phyloP scores from a whole-genome alignment of 2,888 invertebrate genomes.

The Trichogramma dendrolimi region DNA sequence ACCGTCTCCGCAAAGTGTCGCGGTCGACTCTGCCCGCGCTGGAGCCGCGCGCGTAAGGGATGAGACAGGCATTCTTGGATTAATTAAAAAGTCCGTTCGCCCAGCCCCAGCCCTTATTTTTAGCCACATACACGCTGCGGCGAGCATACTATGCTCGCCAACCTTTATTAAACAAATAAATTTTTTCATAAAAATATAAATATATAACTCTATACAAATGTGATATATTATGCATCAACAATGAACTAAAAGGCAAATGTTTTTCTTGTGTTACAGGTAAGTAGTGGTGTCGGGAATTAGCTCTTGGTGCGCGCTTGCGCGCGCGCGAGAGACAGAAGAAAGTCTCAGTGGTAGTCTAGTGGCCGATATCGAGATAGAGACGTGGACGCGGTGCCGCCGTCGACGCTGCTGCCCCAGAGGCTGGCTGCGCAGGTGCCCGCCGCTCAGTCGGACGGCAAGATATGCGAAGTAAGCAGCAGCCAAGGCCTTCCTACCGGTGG shows the following conservation, averaged over 20 bases:
- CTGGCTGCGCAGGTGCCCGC: constrained; percentile 40
- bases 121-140: not conserved
- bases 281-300: constrained; percentile 46
- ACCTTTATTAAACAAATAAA: not conserved
- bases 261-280: constrained; percentile 46
- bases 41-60: not conserved
- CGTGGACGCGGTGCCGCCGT: constrained; percentile 24
- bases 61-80: constrained; percentile 8
- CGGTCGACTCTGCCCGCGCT: not conserved
- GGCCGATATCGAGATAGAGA: constrained; percentile 5
- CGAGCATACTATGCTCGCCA: not conserved
- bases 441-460: constrained; percentile 52
- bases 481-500: constrained; percentile 68
- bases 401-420: constrained; percentile 37
- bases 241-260: not conserved
- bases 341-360: not conserved
- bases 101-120: not conserved
- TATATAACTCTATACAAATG: not conserved
- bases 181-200: not conserved
- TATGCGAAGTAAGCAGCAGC: constrained; percentile 71
- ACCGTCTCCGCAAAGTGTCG: not conserved
- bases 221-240: too few species aligned
- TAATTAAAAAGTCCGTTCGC: constrained; percentile 16
- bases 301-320: constrained; percentile 39
- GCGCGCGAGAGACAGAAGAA: not conserved